These are phyloP conservation scores for Prunella strophiata DNA, from an alignment of 2,797 vertebrate genomes.

Conservation along the genomic window DNA sequence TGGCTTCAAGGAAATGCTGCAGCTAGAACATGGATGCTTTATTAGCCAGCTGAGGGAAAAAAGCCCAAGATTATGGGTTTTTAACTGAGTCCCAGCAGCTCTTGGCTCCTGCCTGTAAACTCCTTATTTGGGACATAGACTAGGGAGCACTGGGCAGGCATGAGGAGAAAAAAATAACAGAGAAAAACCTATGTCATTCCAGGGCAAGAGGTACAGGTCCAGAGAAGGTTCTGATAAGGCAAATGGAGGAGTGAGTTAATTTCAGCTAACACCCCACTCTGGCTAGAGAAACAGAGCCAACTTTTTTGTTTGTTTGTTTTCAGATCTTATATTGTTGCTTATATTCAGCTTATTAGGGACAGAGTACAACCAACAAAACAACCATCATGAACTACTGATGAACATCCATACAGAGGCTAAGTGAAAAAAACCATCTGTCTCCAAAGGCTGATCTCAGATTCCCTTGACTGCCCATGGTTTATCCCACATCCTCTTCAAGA, in stretches of 20 bases:
- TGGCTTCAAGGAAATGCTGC: neutral
- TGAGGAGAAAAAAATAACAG: neutral
- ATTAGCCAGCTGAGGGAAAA: neutral
- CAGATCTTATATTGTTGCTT: neutral
- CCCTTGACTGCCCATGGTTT: neutral
- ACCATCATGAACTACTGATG: neutral
- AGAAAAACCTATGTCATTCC: neutral
- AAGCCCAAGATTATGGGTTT: neutral
- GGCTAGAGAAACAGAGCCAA: neutral
- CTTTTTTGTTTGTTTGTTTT: neutral
- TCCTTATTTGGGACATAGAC: neutral
- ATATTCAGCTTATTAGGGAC: neutral
- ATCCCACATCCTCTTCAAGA: neutral
- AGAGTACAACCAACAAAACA: neutral
- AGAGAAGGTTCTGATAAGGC: neutral
- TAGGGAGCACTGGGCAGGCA: neutral
- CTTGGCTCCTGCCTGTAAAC: neutral
- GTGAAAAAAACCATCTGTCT: neutral
- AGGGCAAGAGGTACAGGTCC: neutral
- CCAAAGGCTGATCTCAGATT: neutral
- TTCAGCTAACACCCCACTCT: neutral
- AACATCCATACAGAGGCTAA: neutral
- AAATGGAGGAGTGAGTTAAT: neutral
- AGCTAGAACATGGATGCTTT: neutral
- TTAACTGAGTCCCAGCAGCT: neutral